Percentiles rank a stretch among this genome's conserved stretches.
phyloP scores from a whole-genome alignment of 2,113 vertebrate species.

The Chroicocephalus ridibundus region DNA sequence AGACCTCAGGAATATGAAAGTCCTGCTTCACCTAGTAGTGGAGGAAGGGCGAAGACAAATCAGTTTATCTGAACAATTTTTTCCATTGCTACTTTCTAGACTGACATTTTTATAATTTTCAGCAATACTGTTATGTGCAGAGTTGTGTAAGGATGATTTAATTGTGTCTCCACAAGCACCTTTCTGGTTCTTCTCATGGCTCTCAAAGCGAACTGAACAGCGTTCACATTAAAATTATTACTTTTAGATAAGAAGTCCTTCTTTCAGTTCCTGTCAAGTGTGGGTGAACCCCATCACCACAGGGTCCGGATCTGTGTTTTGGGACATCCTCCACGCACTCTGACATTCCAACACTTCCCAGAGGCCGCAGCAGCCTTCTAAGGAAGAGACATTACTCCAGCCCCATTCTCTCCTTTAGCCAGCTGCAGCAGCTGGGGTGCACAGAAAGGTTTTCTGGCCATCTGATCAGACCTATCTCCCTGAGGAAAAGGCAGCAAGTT shows the following conservation, averaged over 20 bases:
- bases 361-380: not conserved
- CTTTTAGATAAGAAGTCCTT: not conserved
- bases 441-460: not conserved
- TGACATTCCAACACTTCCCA: not conserved
- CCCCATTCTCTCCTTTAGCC: not conserved
- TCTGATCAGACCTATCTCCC: not conserved
- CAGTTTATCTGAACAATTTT: not conserved
- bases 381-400: not conserved
- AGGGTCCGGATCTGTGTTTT: not conserved
- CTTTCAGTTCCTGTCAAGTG: not conserved
- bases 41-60: not conserved
- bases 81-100: not conserved
- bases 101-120: not conserved
- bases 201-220: not conserved
- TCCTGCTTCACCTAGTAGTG: not conserved
- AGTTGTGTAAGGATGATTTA: not conserved
- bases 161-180: not conserved
- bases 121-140: not conserved
- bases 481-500: not conserved
- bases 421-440: not conserved
- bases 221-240: not conserved
- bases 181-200: not conserved
- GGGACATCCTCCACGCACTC: not conserved
- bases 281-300: not conserved
- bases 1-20: not conserved